Base-by-base conservation (phyloP, 1,140 invertebrate genomes). In the Listronotus oregonensis region DNA sequence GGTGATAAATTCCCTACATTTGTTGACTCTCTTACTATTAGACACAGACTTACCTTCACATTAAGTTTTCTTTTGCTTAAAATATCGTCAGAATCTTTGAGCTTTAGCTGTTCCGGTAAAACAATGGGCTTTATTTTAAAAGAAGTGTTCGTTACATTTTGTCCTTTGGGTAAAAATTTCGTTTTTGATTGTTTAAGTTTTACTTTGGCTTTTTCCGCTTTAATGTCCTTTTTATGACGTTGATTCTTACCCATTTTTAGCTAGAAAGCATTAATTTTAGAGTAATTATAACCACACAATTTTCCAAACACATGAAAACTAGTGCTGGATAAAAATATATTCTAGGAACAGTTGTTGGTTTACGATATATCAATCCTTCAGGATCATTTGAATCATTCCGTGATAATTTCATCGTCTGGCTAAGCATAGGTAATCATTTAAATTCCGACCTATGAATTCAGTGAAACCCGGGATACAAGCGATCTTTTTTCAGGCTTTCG, bases 81-180 rank as follows among this genome's bases (percentile, higher is more conserved):
- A 34, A 87, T 85, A 71, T 87, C 85, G 3, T 81, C 77, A 32
- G 82, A 79, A 61, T 80, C 78, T 56, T 86, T 83, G 46, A 85
- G 83, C 72, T 87, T 89, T 0, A 94, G 78, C 74, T 95, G 92
- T 72, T 90, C 86, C 58, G 84, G 84, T 40, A 96, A 85, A 8
- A 93, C 80, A 69, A 97, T 94, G 75, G 93, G 91, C 71, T 91
- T 90, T 1, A 94, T 85, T 86, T 94, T 95, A 74, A 96, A 96
- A 71, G 88, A 86, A 0, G 91, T 90, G 75, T 94, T 87, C 0
- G 93, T 96, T 3, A 92, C 85, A 84, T 96, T 96, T 44, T 88
- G 85, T 11, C 90, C 89, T 80, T 90, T 92, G 0, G 90, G 89
- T 46, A 91, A 75, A 60, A 81, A 73, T 58, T 84, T 85, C 12